These are phyloP conservation scores for Hofmannophila pseudospretella DNA, from an alignment of 2,888 invertebrate genomes.

Conservation along the genomic window DNA sequence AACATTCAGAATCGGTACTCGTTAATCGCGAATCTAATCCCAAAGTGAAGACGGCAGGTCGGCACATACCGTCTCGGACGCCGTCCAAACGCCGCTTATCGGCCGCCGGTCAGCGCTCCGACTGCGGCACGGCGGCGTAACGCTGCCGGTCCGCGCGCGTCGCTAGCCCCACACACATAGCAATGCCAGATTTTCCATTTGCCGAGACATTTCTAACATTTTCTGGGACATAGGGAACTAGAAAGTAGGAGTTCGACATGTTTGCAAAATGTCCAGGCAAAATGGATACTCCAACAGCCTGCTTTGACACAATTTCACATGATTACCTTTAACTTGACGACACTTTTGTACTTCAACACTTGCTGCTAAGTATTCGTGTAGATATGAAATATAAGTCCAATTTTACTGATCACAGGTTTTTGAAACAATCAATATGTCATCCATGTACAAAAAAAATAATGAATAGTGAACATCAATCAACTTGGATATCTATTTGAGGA, in stretches of 20 bases:
- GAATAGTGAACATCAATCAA: too few relatives aligned
- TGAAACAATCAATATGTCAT: too few relatives aligned
- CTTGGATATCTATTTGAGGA: too few relatives aligned
- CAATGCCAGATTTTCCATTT: conserved; percentile 44
- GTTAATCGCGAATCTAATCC: neutral
- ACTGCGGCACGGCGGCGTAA: conserved; percentile 53
- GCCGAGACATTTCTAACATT: conserved; percentile 9
- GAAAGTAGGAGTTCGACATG: too few relatives aligned
- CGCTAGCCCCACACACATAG: conserved; percentile 52
- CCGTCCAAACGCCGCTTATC: conserved; percentile 19
- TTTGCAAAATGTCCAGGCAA: too few relatives aligned
- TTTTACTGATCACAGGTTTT: too few relatives aligned
- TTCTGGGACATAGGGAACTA: too few relatives aligned
- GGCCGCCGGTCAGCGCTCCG: conserved; percentile 35
- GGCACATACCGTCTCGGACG: conserved; percentile 21
- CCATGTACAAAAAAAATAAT: too few relatives aligned
- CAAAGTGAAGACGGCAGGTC: neutral
- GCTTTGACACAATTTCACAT: neutral
- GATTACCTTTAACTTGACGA: conserved; percentile 8
- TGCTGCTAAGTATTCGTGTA: too few relatives aligned
- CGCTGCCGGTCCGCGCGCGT: conserved; percentile 29
- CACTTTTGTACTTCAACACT: too few relatives aligned
- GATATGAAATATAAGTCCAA: neutral
- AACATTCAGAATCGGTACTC: too few relatives aligned
- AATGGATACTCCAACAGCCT: neutral